Conservation (phyloP, 2,113 vertebrate genomes). For the Mobula hypostoma region DNA sequence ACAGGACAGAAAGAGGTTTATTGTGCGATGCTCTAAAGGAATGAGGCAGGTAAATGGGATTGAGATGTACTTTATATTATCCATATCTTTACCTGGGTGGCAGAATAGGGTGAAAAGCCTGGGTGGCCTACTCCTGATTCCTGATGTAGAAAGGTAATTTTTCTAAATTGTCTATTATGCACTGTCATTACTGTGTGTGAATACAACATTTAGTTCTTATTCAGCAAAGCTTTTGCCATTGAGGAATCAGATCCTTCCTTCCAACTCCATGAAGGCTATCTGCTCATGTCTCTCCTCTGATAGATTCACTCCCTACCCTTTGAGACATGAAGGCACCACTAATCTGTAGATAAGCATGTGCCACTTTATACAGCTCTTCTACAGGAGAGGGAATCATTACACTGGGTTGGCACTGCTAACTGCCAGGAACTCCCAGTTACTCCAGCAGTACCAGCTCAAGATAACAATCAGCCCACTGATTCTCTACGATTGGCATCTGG, state of each 20-base stretch:
- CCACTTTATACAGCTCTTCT: conserved; percentile 26
- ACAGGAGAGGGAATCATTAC: not conserved
- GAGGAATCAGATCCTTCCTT: not conserved
- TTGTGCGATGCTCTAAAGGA: too few relatives aligned
- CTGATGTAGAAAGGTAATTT: not conserved
- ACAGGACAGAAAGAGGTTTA: too few relatives aligned
- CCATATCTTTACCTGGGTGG: not conserved
- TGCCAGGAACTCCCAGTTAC: not conserved
- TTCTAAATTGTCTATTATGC: not conserved
- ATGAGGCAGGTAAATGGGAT: too few relatives aligned
- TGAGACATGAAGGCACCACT: not conserved
- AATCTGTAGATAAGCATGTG: conserved; percentile 20
- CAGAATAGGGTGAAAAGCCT: not conserved
- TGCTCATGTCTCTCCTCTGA: conserved; percentile 15
- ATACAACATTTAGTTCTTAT: not conserved
- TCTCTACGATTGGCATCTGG: not conserved
- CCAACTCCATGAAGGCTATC: conserved; percentile 19
- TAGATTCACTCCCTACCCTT: not conserved
- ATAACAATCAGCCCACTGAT: not conserved
- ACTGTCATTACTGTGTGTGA: not conserved
- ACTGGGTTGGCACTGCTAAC: not conserved
- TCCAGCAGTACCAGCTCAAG: too few relatives aligned
- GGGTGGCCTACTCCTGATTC: not conserved
- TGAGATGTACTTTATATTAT: not conserved
- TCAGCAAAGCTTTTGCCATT: not conserved